Percentiles rank a stretch among this genome's conserved stretches.
These are phyloP conservation scores for Tetramorium simillimum DNA, from an alignment of 1,140 invertebrate genomes.

Conservation along the genomic window DNA sequence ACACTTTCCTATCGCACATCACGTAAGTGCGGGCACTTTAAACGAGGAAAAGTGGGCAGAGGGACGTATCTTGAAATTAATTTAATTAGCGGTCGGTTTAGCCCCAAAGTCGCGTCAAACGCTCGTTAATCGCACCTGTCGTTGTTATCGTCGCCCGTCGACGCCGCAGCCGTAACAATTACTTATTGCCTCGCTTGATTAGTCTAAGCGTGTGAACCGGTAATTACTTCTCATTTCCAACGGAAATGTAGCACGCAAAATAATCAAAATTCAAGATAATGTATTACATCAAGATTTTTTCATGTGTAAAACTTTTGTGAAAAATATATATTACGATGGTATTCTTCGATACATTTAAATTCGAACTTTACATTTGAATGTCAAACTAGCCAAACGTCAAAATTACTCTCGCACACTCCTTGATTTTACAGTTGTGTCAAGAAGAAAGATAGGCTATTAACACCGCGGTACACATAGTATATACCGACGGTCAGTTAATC, in stretches of 20 bases:
- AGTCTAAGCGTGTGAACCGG: background rate
- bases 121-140: conserved; percentile 83
- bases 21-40: background rate
- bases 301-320: too few relatives aligned
- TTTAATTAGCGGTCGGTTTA: conserved; percentile 83
- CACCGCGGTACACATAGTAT: background rate
- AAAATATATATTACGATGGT: too few relatives aligned
- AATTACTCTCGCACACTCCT: background rate
- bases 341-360: too few relatives aligned
- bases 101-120: conserved; percentile 79
- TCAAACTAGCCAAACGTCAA: background rate
- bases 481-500: background rate
- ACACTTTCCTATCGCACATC: background rate
- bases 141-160: conserved; percentile 58
- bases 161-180: conserved; percentile 39
- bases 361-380: background rate
- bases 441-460: background rate
- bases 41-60: background rate
- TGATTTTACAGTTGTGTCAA: background rate
- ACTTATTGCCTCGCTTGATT: conserved; percentile 43
- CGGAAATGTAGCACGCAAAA: background rate
- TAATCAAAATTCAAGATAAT: background rate
- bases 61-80: conserved; percentile 79
- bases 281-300: background rate
- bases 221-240: conserved; percentile 1